phyloP scores from a whole-genome alignment of 1,140 invertebrate genomes.

The Hesperophylax magnus region DNA sequence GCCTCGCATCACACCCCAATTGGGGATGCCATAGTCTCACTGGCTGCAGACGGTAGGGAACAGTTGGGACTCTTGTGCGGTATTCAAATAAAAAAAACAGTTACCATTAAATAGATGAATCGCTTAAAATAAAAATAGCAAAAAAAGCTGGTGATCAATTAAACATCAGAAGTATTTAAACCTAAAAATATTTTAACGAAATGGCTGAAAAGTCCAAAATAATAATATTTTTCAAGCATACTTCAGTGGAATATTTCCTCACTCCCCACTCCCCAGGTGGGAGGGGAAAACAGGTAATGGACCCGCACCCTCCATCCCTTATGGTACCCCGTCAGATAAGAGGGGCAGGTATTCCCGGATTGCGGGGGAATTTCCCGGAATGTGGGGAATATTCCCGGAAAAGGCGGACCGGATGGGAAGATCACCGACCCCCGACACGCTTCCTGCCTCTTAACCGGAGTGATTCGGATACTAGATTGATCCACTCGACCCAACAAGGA shows the following conservation, averaged over 20 bases:
- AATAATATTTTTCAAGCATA: not conserved
- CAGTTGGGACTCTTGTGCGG: too few species aligned
- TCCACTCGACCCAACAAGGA: not conserved
- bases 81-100: too few species aligned
- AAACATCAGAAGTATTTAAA: not conserved
- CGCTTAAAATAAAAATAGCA: not conserved
- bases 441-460: not conserved
- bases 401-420: conserved; percentile 25
- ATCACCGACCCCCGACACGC: conserved; percentile 25
- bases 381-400: conserved; percentile 35
- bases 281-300: conserved; percentile 7
- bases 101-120: too few species aligned
- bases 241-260: not conserved
- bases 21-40: too few species aligned
- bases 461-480: conserved; percentile 7
- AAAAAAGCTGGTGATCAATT: not conserved
- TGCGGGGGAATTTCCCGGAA: conserved; percentile 15
- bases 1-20: too few species aligned
- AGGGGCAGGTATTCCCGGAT: conserved; percentile 1
- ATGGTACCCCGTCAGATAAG: too few species aligned
- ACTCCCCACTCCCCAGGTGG: not conserved
- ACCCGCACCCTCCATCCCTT: not conserved
- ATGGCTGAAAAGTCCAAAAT: too few species aligned
- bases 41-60: too few species aligned
- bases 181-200: not conserved